phyloP scores from a whole-genome alignment of 2,888 invertebrate genomes.

The Melipona beecheii region DNA sequence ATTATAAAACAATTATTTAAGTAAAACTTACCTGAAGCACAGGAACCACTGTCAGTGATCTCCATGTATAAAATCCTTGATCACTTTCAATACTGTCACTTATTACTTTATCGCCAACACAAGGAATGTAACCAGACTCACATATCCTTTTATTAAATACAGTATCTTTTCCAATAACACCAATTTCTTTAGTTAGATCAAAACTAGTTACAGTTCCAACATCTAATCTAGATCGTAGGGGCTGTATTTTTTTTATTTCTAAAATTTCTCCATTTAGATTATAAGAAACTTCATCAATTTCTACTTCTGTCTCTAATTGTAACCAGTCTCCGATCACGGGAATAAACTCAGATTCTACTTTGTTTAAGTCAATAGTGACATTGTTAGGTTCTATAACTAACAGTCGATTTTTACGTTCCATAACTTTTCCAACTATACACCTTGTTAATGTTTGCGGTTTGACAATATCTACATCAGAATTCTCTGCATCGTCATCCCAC shows the following conservation, averaged over 20 bases:
- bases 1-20: not conserved
- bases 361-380: conserved; percentile 87
- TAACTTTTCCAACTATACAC: conserved; percentile 83
- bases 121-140: conserved; percentile 85
- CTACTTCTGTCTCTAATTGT: conserved; percentile 87
- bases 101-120: conserved; percentile 87
- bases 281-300: conserved; percentile 86
- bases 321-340: conserved; percentile 90
- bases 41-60: conserved; percentile 86
- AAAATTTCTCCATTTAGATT: conserved; percentile 86
- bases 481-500: conserved; percentile 55
- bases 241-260: conserved; percentile 86
- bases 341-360: conserved; percentile 87
- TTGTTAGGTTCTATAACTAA: conserved; percentile 85
- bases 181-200: conserved; percentile 80
- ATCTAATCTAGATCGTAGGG: conserved; percentile 86
- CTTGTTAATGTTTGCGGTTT: conserved; percentile 68
- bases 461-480: not conserved
- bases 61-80: conserved; percentile 86
- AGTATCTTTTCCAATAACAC: conserved; percentile 86
- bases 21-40: conserved; percentile 53
- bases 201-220: conserved; percentile 85
- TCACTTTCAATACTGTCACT: conserved; percentile 91
- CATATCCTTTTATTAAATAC: conserved; percentile 87
- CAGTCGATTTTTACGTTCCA: conserved; percentile 80